These are phyloP conservation scores for Ptychochromis oligacanthus DNA, from an alignment of 2,113 vertebrate genomes.

Conservation along the genomic window DNA sequence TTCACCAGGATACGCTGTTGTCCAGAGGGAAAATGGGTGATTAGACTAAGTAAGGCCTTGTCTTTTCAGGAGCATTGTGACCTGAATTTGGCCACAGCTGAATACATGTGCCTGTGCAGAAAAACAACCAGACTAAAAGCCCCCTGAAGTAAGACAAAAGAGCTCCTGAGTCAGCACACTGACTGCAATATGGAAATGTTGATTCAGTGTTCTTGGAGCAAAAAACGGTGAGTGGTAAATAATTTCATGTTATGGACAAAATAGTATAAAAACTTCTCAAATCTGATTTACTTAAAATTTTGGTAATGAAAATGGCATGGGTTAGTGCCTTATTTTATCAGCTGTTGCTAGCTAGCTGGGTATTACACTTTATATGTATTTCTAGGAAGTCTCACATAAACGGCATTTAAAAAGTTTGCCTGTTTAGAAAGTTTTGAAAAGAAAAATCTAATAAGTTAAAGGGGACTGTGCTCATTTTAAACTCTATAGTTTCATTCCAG, in stretches of 20 bases:
- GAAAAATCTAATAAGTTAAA: too few species aligned
- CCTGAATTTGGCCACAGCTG: conserved; percentile 53
- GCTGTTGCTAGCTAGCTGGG: neutral
- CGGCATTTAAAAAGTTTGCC: too few species aligned
- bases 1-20: neutral
- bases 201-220: neutral
- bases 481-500: too few species aligned
- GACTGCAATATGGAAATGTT: neutral
- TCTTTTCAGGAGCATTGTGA: conserved; percentile 60
- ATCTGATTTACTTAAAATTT: neutral
- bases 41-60: conserved; percentile 20
- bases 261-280: neutral
- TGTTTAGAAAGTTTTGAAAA: too few species aligned
- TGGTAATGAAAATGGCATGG: neutral
- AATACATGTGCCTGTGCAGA: conserved; percentile 39
- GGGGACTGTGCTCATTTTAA: too few species aligned
- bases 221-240: neutral
- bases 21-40: conserved; percentile 18
- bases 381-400: too few species aligned
- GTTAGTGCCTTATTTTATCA: neutral
- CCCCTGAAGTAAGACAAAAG: neutral
- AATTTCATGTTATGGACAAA: neutral
- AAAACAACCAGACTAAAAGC: conserved; percentile 21
- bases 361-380: too few species aligned
- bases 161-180: neutral